phyloP scores from a whole-genome alignment of 2,113 vertebrate genomes.

The Pluvialis apricaria region DNA sequence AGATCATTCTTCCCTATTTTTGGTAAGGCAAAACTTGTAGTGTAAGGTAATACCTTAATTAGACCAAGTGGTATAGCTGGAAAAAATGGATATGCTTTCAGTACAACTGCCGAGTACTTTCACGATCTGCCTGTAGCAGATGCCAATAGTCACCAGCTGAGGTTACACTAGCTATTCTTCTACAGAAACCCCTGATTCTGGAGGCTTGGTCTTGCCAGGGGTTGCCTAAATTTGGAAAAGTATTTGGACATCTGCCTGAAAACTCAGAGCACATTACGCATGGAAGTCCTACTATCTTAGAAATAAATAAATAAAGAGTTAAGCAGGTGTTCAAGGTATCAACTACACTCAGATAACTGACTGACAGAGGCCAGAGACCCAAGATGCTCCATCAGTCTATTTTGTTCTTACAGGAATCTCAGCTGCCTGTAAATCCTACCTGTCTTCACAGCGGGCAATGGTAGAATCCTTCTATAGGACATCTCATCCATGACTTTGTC shows the following conservation, averaged over 20 bases:
- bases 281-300: background rate
- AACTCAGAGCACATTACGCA: background rate
- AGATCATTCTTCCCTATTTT: background rate
- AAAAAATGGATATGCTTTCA: background rate
- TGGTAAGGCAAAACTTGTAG: background rate
- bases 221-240: background rate
- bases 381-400: background rate
- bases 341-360: background rate
- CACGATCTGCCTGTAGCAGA: background rate
- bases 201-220: background rate
- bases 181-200: background rate
- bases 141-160: background rate
- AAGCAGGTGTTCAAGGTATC: background rate
- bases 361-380: background rate
- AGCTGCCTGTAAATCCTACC: background rate
- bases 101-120: background rate
- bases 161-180: background rate
- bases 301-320: background rate
- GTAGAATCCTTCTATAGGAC: background rate
- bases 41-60: conserved; percentile 3
- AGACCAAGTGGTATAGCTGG: background rate
- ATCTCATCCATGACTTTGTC: background rate
- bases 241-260: background rate
- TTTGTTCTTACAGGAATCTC: background rate
- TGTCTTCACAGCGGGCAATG: rapidly evolving